Base-by-base conservation (phyloP, 2,888 invertebrate genomes). In the Heterodera filipjevi region DNA sequence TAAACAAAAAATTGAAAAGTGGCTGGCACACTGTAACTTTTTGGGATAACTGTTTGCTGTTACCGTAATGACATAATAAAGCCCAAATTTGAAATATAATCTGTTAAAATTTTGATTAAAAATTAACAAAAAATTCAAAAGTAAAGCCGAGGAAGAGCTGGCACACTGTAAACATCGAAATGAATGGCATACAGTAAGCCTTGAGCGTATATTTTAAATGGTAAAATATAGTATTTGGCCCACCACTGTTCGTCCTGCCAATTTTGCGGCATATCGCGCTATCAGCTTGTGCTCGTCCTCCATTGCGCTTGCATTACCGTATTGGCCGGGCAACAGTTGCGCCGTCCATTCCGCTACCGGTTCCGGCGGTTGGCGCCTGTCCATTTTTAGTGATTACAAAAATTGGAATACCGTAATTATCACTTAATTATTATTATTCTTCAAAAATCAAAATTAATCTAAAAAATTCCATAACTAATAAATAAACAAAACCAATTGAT, bases 241-340 rank as follows among this genome's bases (percentile, higher is more conserved):
- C 32, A 87, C 88, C 79, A 84, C 84, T 12, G 88, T 86, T 33
- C 89, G 76, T 87, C 96, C 96, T 16, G 97, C 96, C 80, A 99
- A 91, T 85, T 96, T 92, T 14, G 96, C 96, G 3, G 98, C 96
- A 91, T 99, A 99, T 87, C 96, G 92, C 70, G 97, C 97, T 89
- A 99, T 99, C 82, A 99, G 92, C 81, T 96, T 92, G 90, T 89
- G 89, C 79, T 89, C 89, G 79, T 89, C 89, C 79, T 89, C 88
- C 66, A 85, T 84, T 16, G 82, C 81, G 32, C 85, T 86, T 5
- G 83, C 85, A 59, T 83, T 83, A 8, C 87, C 86, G 44, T 86
- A 84, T 66, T 87, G 86, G 22, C 88, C 87, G 6, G 88, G 88
- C 19, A 89, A 80, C 49, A 85, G 78, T 8, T 74, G 68, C 19